Evolutionary conservation across 2,797 vertebrate species (phyloP).

Genomic region (Syngnathus rostellatus): DNA sequence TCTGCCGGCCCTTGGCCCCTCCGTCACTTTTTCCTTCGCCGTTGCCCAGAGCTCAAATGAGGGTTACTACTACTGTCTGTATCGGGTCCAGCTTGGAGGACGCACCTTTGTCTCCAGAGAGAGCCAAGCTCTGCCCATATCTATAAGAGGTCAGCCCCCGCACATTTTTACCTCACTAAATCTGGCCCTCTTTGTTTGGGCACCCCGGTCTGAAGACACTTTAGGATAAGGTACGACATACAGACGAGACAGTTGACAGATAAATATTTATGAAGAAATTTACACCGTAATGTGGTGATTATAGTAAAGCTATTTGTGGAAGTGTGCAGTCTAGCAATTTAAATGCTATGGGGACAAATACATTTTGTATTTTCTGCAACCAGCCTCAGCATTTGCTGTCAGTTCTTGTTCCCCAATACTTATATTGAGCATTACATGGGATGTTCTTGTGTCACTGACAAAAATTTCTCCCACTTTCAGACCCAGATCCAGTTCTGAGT

Average conservation of each 20-base stretch:
- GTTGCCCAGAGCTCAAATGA: slow-evolving; percentile 66
- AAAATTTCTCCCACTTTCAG: slow-evolving; percentile 34
- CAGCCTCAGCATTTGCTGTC: too few relatives aligned
- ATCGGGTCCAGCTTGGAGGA: slow-evolving; percentile 67
- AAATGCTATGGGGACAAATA: not conserved
- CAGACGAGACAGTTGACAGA: too few relatives aligned
- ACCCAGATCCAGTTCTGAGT: slow-evolving; percentile 66
- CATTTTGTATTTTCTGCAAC: too few relatives aligned
- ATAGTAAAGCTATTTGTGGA: not conserved
- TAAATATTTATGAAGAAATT: too few relatives aligned
- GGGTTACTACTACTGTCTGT: slow-evolving; percentile 75
- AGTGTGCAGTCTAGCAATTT: not conserved
- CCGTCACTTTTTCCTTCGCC: slow-evolving; percentile 67
- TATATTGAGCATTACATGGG: not conserved
- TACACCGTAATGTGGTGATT: not conserved
- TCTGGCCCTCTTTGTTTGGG: not conserved
- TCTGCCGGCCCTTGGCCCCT: slow-evolving; percentile 57
- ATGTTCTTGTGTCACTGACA: not conserved
- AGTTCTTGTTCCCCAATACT: too few relatives aligned
- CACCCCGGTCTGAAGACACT: too few relatives aligned
- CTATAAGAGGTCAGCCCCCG: slow-evolving; percentile 61
- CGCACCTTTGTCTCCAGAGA: slow-evolving; percentile 70
- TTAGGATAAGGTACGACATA: too few relatives aligned
- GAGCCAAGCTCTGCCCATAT: slow-evolving; percentile 71
- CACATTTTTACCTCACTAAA: too few relatives aligned